phyloP scores from a whole-genome alignment of 2,797 vertebrate species.

The Scolopax bukidnonensis region DNA sequence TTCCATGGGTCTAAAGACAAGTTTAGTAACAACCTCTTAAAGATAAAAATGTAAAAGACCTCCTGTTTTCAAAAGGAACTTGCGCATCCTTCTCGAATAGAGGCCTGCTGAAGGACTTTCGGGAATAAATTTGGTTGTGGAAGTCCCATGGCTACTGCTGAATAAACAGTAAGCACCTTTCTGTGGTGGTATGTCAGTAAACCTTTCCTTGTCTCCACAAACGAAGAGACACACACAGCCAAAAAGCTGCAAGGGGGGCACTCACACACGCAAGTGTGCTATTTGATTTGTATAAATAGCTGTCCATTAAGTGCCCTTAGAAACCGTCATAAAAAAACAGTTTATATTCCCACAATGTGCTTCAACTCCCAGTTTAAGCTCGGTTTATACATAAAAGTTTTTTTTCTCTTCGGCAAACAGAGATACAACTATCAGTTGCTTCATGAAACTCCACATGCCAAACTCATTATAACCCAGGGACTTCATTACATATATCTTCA shows the following conservation, averaged over 20 bases:
- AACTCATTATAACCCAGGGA: not conserved
- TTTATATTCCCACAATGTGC: not conserved
- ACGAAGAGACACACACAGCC: not conserved
- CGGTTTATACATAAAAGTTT: not conserved
- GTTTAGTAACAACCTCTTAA: not conserved
- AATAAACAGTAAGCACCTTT: slow-evolving; percentile 13
- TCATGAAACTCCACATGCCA: not conserved
- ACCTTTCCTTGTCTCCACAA: not conserved
- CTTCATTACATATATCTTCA: not conserved
- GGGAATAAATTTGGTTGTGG: not conserved
- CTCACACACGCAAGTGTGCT: not conserved
- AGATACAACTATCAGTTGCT: not conserved
- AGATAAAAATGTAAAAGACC: not conserved
- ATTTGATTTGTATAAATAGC: not conserved
- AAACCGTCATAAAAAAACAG: not conserved
- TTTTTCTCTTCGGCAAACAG: not conserved
- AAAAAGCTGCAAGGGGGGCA: not conserved
- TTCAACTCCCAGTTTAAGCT: not conserved
- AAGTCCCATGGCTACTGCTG: not conserved
- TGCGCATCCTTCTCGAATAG: not conserved
- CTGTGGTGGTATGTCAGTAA: not conserved
- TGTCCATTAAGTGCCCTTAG: not conserved
- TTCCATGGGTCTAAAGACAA: not conserved
- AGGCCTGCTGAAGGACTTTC: not conserved
- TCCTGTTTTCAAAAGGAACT: slow-evolving; percentile 3